A percentile compares a stretch with the other conserved stretches of the same genome.
Evolutionary conservation across 2,113 vertebrate species (phyloP).

Genomic region (Tragelaphus buxtoni): DNA sequence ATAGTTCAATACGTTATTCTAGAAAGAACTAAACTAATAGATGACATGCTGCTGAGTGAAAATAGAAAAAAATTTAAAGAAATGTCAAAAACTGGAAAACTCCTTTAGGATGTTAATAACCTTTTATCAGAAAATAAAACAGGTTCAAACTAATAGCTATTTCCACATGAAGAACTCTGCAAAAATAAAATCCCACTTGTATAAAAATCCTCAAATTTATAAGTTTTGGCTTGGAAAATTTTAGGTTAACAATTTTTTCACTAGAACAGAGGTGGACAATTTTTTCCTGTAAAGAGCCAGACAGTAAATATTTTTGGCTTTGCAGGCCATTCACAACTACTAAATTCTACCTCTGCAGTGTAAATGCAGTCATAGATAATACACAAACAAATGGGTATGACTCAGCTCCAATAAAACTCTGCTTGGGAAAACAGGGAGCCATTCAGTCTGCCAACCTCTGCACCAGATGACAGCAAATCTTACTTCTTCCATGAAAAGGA

Average conservation of each 20-base stretch:
- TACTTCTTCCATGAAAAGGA: background rate
- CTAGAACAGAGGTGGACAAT: background rate
- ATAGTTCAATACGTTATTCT: background rate
- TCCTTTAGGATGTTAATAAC: background rate
- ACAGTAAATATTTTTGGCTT: background rate
- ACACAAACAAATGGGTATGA: background rate
- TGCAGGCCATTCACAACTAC: background rate
- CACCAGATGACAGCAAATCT: background rate
- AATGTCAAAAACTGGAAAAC: background rate
- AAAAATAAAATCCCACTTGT: conserved; percentile 10
- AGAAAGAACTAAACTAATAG: background rate
- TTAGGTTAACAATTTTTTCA: background rate
- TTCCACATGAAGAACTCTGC: background rate
- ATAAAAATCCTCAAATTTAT: conserved; percentile 17
- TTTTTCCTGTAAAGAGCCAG: background rate
- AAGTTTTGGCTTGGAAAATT: background rate
- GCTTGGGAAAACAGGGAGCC: background rate
- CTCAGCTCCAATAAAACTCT: background rate
- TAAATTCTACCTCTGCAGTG: background rate
- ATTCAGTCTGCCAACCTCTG: background rate
- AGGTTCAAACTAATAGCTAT: background rate
- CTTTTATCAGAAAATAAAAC: background rate
- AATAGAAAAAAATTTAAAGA: background rate
- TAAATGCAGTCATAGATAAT: background rate
- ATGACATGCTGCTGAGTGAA: background rate